Evolutionary conservation across 2,797 vertebrate genomes (phyloP), one percentile per base, ranked within the genome.

Genomic region (Paedocypris micromegethes): DNA sequence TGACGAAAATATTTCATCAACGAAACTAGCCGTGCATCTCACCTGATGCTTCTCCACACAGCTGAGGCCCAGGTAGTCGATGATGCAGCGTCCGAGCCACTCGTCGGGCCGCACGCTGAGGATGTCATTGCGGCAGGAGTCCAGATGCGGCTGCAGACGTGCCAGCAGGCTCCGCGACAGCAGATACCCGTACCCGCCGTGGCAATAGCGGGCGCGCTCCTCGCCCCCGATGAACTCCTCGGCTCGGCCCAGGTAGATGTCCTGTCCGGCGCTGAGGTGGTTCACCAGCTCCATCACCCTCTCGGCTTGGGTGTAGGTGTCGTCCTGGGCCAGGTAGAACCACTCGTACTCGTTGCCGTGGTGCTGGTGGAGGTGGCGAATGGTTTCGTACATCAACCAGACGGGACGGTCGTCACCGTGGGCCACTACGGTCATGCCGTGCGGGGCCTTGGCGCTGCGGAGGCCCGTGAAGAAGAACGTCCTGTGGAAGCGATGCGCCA

Each of bases 61-160:
- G 71, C 92, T 85, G 58, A 97, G 83, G 43, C 94, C 94, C 73
- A 98, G 86, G 67, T 92, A 95, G 83, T 99, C 96, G 0, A 97
- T 96, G 75, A 99, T 92, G 87, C 96, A 99, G 70, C 96, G 95
- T 45, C 96, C 96, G 38, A 99, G 90, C 96, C 96, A 98, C 84
- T 99, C 96, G 1, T 99, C 96, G 0, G 95, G 92, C 6, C 95
- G 89, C 56, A 95, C 92, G 0, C 96, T 97, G 59, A 99, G 93
- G 80, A 99, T 99, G 79, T 98, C 94, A 4, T 97, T 95, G 3
- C 95, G 92, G 66, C 96, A 99, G 75, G 90, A 88, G 78, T 97
- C 95, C 4, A 98, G 86, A 73, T 98, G 92, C 0, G 91, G 94
- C 73, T 91, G 89, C 70, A 98, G 81, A 40, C 91, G 91, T 0